phyloP scores from a whole-genome alignment of 1,140 invertebrate species.

The Harlomillsia oculata region DNA sequence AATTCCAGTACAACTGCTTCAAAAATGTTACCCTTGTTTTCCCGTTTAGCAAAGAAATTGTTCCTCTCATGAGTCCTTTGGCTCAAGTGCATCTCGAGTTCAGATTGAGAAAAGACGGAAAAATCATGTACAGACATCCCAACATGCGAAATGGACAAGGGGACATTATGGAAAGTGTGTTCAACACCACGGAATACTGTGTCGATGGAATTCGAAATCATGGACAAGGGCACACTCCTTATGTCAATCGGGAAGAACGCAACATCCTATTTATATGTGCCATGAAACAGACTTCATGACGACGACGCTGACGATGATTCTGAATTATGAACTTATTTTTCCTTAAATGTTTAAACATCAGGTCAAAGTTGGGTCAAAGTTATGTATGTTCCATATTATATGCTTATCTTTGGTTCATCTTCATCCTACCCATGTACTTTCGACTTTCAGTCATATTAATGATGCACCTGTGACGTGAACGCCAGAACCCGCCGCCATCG shows the following conservation, averaged over 20 bases:
- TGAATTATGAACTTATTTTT: too few species aligned
- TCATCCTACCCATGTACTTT: too few species aligned
- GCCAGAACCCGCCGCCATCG: too few species aligned
- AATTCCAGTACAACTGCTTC: conserved; percentile 24
- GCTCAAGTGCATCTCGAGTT: conserved; percentile 24
- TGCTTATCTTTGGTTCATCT: too few species aligned
- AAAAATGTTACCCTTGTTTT: conserved; percentile 24
- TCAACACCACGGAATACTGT: conserved; percentile 12
- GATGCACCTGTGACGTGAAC: too few species aligned
- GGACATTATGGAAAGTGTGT: conserved; percentile 10
- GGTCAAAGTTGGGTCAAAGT: too few species aligned
- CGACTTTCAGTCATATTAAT: too few species aligned
- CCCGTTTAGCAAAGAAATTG: conserved; percentile 14
- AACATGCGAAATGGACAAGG: conserved; percentile 3
- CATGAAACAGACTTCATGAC: too few species aligned
- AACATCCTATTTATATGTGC: conserved; percentile 21
- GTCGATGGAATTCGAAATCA: conserved; percentile 14
- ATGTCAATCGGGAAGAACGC: conserved; percentile 4
- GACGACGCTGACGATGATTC: too few species aligned
- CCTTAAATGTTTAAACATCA: too few species aligned
- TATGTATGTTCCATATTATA: too few species aligned
- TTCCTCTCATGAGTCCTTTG: conserved; percentile 17
- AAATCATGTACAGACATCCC: conserved; percentile 22
- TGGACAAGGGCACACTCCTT: conserved; percentile 6
- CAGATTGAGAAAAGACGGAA: conserved; percentile 13